These are phyloP conservation scores for Neotoma lepida DNA, from an alignment of 2,113 vertebrate species.

Conservation along the genomic window DNA sequence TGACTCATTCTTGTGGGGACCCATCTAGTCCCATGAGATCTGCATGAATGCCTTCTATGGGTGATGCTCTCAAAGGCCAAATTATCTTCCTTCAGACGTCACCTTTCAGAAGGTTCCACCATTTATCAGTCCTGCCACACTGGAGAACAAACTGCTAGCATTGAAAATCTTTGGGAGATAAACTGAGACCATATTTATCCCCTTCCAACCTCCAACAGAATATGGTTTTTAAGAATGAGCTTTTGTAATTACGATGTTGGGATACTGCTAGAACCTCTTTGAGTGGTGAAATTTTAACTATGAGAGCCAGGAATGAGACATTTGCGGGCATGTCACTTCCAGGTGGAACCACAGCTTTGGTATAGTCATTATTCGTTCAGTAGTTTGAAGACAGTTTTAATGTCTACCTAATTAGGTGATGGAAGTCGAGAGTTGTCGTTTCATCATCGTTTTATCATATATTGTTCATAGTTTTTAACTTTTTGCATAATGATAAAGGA, in stretches of 20 bases:
- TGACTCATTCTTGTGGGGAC: background rate
- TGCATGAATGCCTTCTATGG: background rate
- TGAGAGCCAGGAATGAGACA: background rate
- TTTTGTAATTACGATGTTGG: background rate
- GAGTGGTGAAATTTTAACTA: background rate
- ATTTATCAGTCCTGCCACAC: background rate
- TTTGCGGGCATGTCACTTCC: background rate
- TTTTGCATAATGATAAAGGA: background rate
- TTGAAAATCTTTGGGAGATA: background rate
- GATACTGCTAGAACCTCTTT: background rate
- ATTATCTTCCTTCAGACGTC: no score
- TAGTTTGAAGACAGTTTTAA: conserved; percentile 4
- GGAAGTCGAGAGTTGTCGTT: background rate
- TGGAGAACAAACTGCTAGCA: background rate
- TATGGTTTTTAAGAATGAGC: background rate
- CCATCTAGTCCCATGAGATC: background rate
- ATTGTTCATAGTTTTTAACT: background rate
- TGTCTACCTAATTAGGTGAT: conserved; percentile 19
- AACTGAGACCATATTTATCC: background rate
- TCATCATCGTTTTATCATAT: background rate
- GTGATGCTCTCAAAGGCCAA: background rate
- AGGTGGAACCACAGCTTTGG: background rate
- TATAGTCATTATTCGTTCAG: background rate
- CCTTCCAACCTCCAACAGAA: background rate
- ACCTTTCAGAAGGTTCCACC: background rate